Conservation (phyloP, 2,113 vertebrate species). For the Anhinga anhinga region DNA sequence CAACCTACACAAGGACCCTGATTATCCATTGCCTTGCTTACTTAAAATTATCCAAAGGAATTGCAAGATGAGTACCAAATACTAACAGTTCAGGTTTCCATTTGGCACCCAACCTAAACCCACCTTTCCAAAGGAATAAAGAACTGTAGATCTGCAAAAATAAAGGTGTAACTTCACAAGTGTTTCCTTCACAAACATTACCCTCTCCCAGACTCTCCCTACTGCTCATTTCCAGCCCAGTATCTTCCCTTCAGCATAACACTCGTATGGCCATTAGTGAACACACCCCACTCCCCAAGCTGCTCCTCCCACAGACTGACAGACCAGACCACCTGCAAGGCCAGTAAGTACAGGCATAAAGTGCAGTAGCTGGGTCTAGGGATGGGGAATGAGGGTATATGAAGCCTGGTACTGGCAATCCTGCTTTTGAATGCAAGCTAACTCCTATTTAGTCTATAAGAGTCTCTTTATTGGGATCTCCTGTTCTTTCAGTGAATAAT, state of each 20-base stretch:
- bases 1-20: neutral
- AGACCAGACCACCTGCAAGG: fast-evolving
- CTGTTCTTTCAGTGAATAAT: neutral
- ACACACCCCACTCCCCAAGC: neutral
- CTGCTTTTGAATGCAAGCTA: neutral
- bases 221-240: neutral
- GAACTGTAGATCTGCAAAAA: neutral
- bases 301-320: neutral
- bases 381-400: neutral
- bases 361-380: neutral
- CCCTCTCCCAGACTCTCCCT: neutral
- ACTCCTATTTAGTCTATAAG: neutral
- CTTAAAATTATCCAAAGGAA: neutral
- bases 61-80: neutral
- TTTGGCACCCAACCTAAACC: neutral
- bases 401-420: neutral
- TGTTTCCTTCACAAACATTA: neutral
- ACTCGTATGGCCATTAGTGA: fast-evolving
- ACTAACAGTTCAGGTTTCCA: neutral
- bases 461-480: neutral
- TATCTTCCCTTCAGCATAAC: neutral
- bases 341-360: neutral
- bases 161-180: neutral
- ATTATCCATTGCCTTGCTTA: neutral
- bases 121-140: neutral